These are phyloP conservation scores for Gobio occitaniae DNA, from an alignment of 2,797 vertebrate genomes.

Conservation along the genomic window DNA sequence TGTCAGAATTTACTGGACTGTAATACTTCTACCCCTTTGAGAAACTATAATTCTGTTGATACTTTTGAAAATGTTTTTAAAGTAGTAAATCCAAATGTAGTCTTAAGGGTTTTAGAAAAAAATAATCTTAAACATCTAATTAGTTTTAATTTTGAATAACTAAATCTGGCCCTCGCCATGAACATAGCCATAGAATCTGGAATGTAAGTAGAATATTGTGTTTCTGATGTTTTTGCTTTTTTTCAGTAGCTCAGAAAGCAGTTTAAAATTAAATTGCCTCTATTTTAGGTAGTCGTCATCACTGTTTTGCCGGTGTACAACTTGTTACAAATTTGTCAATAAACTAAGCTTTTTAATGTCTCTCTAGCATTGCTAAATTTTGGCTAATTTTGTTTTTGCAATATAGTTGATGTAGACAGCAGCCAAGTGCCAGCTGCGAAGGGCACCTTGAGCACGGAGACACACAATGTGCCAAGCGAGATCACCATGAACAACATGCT, in stretches of 20 bases:
- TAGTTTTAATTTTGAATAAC: too few relatives aligned
- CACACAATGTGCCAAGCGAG: background rate
- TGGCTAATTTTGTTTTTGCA: background rate
- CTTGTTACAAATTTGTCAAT: background rate
- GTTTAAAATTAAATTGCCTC: background rate
- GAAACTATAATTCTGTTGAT: too few relatives aligned
- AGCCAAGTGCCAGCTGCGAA: background rate
- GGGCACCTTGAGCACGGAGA: background rate
- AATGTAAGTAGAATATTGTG: background rate
- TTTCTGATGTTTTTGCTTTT: background rate
- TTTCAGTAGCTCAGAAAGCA: too few relatives aligned
- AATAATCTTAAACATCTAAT: too few relatives aligned
- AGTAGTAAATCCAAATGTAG: too few relatives aligned
- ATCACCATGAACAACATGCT: background rate
- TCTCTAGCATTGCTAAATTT: background rate
- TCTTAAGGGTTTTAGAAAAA: too few relatives aligned
- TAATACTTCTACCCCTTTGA: too few relatives aligned
- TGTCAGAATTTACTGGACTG: too few relatives aligned
- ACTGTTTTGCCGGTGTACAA: background rate
- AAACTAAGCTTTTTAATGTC: background rate
- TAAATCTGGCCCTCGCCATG: too few relatives aligned
- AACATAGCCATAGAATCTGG: too few relatives aligned
- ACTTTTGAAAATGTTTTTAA: too few relatives aligned
- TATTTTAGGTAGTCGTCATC: background rate
- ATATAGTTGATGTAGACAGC: conserved; percentile 1